These are phyloP conservation scores for Turnix velox DNA, from an alignment of 2,113 vertebrate species.

Conservation along the genomic window DNA sequence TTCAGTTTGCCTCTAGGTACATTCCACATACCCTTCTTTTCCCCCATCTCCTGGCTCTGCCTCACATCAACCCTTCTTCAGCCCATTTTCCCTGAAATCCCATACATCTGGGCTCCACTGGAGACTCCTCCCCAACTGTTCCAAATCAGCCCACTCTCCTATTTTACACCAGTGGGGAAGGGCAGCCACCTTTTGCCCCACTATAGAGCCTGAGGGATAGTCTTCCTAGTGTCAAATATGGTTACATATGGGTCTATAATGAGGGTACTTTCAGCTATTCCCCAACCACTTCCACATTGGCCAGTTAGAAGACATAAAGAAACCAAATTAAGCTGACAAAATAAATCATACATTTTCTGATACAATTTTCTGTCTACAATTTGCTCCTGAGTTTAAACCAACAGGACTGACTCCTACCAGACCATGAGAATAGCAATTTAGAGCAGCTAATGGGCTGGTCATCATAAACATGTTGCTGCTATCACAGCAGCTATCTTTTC, in stretches of 20 bases:
- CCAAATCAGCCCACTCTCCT: too few relatives aligned
- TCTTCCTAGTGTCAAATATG: too few relatives aligned
- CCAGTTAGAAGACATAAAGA: background rate
- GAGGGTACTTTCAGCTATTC: background rate
- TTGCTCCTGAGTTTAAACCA: background rate
- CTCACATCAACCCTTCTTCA: too few relatives aligned
- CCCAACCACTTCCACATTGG: background rate
- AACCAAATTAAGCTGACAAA: background rate
- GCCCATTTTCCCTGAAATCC: too few relatives aligned
- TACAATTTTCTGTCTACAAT: background rate
- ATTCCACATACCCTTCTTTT: too few relatives aligned
- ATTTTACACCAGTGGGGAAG: too few relatives aligned
- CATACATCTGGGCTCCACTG: too few relatives aligned
- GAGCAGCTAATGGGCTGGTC: background rate
- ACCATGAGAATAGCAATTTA: background rate
- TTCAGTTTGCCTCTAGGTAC: too few relatives aligned
- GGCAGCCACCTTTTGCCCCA: too few relatives aligned
- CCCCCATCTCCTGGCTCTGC: too few relatives aligned
- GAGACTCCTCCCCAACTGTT: too few relatives aligned
- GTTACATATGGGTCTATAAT: background rate
- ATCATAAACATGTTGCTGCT: background rate
- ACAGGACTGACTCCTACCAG: background rate
- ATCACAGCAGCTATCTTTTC: background rate
- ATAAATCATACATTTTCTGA: background rate
- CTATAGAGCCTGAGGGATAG: too few relatives aligned